Percentiles rank a stretch among this genome's conserved stretches.
These are phyloP conservation scores for Nemoura dubitans DNA, from an alignment of 2,888 invertebrate species.

Conservation along the genomic window DNA sequence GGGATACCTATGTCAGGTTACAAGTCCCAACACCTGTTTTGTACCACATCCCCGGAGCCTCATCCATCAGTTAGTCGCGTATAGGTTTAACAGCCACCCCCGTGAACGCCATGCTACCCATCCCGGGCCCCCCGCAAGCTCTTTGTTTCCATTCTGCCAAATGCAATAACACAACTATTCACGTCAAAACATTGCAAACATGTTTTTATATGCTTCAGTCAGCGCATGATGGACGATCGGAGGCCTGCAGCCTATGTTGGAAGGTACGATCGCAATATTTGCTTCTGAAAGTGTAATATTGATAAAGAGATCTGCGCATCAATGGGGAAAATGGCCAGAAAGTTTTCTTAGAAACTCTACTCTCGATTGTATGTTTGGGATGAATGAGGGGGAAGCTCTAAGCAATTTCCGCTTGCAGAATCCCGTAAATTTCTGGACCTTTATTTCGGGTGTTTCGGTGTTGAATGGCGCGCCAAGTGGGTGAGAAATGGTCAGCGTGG, in stretches of 20 bases:
- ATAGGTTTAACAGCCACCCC: slow-evolving; percentile 33
- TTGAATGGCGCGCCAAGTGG: slow-evolving; percentile 8
- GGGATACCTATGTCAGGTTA: slow-evolving; percentile 34
- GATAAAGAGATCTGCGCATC: background rate
- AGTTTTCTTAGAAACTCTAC: slow-evolving; percentile 25
- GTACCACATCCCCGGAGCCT: slow-evolving; percentile 34
- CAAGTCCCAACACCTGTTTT: slow-evolving; percentile 41
- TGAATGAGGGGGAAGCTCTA: slow-evolving; percentile 19
- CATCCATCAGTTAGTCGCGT: slow-evolving; percentile 42
- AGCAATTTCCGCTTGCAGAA: slow-evolving; percentile 16
- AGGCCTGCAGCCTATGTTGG: background rate
- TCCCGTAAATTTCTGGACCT: background rate
- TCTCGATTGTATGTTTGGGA: slow-evolving; percentile 10
- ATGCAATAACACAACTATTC: slow-evolving; percentile 31
- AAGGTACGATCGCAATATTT: background rate
- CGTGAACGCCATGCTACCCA: background rate
- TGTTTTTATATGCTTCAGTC: slow-evolving; percentile 13
- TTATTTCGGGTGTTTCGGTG: background rate
- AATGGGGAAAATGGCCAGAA: background rate
- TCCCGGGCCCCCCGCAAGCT: background rate
- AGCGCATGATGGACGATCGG: slow-evolving; percentile 13
- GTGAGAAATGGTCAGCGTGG: slow-evolving; percentile 17
- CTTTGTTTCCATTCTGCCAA: slow-evolving; percentile 42
- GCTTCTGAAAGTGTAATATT: background rate
- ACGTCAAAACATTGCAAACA: slow-evolving; percentile 37